A percentile compares a stretch with the other conserved stretches of the same genome.
phyloP scores from a whole-genome alignment of 1,140 invertebrate genomes.

The Neotoxoptera formosana region DNA sequence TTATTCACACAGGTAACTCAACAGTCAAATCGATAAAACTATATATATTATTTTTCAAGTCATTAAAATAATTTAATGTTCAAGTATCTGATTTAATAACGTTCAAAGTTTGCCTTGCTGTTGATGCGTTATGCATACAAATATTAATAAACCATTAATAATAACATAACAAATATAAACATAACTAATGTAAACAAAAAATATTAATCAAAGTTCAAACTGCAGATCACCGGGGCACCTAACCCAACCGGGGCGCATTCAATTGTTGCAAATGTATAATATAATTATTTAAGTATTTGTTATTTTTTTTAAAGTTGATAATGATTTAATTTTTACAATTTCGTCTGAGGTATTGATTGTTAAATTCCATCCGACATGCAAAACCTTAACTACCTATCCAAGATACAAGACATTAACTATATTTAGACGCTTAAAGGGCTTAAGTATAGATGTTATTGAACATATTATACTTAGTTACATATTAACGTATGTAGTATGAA shows the following conservation, averaged over 20 bases:
- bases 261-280: neutral
- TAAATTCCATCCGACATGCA: neutral
- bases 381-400: neutral
- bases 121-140: neutral
- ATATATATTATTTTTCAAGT: too few relatives aligned
- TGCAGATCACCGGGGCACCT: neutral
- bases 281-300: neutral
- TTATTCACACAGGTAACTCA: too few relatives aligned
- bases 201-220: neutral
- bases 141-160: neutral
- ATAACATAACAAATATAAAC: neutral
- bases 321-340: neutral
- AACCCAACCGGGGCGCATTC: neutral
- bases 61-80: neutral
- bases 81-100: neutral
- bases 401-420: neutral
- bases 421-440: neutral
- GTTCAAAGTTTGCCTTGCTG: neutral
- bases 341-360: neutral
- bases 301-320: neutral
- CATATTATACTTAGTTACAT: neutral
- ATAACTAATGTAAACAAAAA: neutral
- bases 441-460: too few relatives aligned
- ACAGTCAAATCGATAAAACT: too few relatives aligned
- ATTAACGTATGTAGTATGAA: neutral